A percentile compares a stretch with the other conserved stretches of the same genome.
These are phyloP conservation scores for Caenorhabditis parvicauda DNA, from an alignment of 2,888 invertebrate genomes.

Conservation along the genomic window DNA sequence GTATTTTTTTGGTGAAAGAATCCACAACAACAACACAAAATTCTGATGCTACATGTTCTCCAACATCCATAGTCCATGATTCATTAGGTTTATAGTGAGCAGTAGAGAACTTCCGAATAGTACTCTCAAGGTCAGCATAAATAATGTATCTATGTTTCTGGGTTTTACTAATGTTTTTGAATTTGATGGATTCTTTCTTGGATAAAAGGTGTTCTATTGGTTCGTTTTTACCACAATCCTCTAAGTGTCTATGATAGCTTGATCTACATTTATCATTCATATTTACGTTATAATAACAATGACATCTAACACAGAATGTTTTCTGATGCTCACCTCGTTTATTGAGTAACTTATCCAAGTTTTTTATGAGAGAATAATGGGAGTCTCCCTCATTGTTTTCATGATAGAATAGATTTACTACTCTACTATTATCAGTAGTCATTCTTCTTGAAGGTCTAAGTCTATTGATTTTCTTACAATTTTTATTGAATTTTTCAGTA, in stretches of 20 bases:
- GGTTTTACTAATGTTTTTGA: conserved; percentile 28
- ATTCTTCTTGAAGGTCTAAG: conserved; percentile 16
- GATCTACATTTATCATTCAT: too few species aligned
- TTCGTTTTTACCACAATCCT: conserved; percentile 32
- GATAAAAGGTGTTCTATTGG: conserved; percentile 19
- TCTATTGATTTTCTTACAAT: conserved; percentile 9
- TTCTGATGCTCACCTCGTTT: conserved; percentile 23
- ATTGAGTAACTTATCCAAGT: conserved; percentile 20
- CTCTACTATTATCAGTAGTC: conserved; percentile 9
- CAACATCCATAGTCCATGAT: conserved; percentile 23
- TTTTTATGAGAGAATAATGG: conserved; percentile 32
- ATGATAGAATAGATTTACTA: conserved; percentile 27
- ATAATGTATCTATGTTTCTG: conserved; percentile 33
- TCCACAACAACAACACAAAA: conserved; percentile 31
- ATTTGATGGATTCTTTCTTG: conserved; percentile 20
- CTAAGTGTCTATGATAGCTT: conserved; percentile 27
- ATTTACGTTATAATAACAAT: conserved; percentile 14
- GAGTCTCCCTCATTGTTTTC: conserved; percentile 18
- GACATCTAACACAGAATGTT: conserved; percentile 28
- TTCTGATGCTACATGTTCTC: conserved; percentile 30
- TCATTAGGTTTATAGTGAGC: conserved; percentile 10
- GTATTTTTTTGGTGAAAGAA: conserved; percentile 12
- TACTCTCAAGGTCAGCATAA: conserved; percentile 32
- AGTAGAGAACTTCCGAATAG: conserved; percentile 15
- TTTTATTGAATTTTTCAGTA: conserved; percentile 17